Conservation (phyloP, 2,797 vertebrate genomes). For the Pangasius larnaudii region DNA sequence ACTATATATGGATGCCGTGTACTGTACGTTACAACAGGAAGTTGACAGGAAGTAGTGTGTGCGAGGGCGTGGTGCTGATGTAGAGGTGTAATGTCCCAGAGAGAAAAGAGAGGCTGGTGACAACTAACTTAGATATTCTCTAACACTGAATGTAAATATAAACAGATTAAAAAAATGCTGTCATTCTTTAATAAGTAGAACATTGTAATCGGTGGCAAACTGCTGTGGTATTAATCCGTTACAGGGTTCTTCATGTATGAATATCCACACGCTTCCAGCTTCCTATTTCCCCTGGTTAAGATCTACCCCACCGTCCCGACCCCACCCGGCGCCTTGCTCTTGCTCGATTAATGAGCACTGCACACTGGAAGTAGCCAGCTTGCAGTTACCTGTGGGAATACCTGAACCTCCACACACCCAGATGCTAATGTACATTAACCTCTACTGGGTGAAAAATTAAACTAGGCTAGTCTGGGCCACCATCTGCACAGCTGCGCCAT, state of each 20-base stretch:
- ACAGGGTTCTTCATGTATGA: not conserved
- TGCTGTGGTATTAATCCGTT: not conserved
- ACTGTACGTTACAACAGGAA: not conserved
- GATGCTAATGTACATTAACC: slow-evolving; percentile 70
- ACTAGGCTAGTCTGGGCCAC: slow-evolving; percentile 41
- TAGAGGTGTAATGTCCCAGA: not conserved
- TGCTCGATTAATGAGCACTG: slow-evolving; percentile 55
- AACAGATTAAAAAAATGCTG: not conserved
- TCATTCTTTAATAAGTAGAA: not conserved
- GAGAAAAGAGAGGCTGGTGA: not conserved
- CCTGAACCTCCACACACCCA: slow-evolving; percentile 45
- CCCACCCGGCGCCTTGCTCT: not conserved
- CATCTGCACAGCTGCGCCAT: slow-evolving; percentile 56
- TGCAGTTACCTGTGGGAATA: slow-evolving; percentile 46
- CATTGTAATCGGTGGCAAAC: not conserved
- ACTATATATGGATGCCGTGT: not conserved
- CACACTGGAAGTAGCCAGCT: slow-evolving; percentile 26
- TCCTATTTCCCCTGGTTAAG: not conserved
- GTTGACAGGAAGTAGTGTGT: not conserved
- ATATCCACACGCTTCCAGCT: not conserved
- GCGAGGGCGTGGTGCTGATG: not conserved
- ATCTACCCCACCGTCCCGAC: slow-evolving; percentile 34
- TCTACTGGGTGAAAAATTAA: slow-evolving; percentile 59
- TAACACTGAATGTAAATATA: not conserved
- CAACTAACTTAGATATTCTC: not conserved